A percentile compares a stretch with the other conserved stretches of the same genome.
These are phyloP conservation scores for Glomeris maerens DNA, from an alignment of 1,140 invertebrate species.

Conservation along the genomic window DNA sequence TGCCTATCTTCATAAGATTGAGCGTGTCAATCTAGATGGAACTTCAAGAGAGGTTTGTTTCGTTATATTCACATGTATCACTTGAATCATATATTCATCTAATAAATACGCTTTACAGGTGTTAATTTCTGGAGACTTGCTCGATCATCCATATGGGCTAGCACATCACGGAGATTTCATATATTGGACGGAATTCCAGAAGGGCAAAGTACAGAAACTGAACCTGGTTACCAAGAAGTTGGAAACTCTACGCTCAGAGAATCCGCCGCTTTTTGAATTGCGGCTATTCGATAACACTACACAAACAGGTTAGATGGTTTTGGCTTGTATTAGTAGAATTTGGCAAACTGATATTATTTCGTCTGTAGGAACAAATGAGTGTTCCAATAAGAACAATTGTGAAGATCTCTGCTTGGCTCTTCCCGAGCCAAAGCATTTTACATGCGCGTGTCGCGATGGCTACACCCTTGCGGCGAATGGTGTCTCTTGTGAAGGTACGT, in stretches of 20 bases:
- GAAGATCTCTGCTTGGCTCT: conserved; percentile 41
- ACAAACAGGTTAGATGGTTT: conserved; percentile 32
- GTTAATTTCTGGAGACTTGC: conserved; percentile 8
- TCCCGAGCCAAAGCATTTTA: conserved; percentile 26
- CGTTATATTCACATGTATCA: neutral
- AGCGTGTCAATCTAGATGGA: conserved; percentile 35
- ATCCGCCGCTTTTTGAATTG: conserved; percentile 45
- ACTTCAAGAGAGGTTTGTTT: conserved; percentile 28
- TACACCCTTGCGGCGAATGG: conserved; percentile 20
- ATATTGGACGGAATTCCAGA: conserved; percentile 43
- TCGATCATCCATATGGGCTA: conserved; percentile 42
- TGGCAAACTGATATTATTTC: neutral
- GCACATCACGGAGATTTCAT: conserved; percentile 32
- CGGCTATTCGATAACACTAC: conserved; percentile 40
- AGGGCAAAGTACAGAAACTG: conserved; percentile 40
- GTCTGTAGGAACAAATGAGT: conserved; percentile 33
- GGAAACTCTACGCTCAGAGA: conserved; percentile 30
- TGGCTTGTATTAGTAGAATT: conserved; percentile 1
- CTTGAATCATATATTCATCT: neutral
- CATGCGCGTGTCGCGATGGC: conserved; percentile 43
- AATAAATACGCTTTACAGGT: neutral
- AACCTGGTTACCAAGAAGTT: conserved; percentile 28
- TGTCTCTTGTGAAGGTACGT: conserved; percentile 23
- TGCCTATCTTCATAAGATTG: conserved; percentile 36
- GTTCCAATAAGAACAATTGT: conserved; percentile 30